phyloP scores from a whole-genome alignment of 2,888 invertebrate genomes.

The Cataglyphis altisquamis region DNA sequence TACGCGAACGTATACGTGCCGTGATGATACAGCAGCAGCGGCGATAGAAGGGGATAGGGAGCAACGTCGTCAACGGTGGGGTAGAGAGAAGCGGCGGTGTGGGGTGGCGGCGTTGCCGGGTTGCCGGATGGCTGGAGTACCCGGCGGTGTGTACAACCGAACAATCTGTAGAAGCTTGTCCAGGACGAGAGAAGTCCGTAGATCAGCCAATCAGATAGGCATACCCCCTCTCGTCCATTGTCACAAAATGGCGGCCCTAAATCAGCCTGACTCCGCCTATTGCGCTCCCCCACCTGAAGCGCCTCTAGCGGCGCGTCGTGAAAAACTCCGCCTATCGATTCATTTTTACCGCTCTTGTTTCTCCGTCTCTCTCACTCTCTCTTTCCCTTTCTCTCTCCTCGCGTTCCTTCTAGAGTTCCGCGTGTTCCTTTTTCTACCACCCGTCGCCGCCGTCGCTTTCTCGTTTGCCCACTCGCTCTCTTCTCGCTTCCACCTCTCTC shows the following conservation, averaged over 20 bases:
- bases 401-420: background rate
- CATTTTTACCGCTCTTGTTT: conserved; percentile 85
- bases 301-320: conserved; percentile 81
- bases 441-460: conserved; percentile 48
- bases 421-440: conserved; percentile 42
- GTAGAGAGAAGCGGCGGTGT: conserved; percentile 65
- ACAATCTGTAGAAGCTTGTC: conserved; percentile 86
- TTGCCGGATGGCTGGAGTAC: conserved; percentile 82
- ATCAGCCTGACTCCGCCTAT: conserved; percentile 86
- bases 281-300: conserved; percentile 77
- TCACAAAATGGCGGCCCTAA: conserved; percentile 86
- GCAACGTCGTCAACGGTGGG: conserved; percentile 55
- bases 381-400: conserved; percentile 31
- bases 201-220: conserved; percentile 86
- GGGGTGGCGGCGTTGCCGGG: conserved; percentile 78
- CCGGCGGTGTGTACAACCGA: conserved; percentile 84
- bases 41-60: conserved; percentile 15
- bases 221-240: conserved; percentile 84
- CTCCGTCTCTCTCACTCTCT: conserved; percentile 60
- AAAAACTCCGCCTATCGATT: conserved; percentile 87
- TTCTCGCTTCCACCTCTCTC: conserved; percentile 14
- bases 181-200: conserved; percentile 85
- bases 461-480: conserved; percentile 39
- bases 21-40: conserved; percentile 24
- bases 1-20: background rate